Conservation (phyloP, 2,797 vertebrate species). For the Rallus crepitans region DNA sequence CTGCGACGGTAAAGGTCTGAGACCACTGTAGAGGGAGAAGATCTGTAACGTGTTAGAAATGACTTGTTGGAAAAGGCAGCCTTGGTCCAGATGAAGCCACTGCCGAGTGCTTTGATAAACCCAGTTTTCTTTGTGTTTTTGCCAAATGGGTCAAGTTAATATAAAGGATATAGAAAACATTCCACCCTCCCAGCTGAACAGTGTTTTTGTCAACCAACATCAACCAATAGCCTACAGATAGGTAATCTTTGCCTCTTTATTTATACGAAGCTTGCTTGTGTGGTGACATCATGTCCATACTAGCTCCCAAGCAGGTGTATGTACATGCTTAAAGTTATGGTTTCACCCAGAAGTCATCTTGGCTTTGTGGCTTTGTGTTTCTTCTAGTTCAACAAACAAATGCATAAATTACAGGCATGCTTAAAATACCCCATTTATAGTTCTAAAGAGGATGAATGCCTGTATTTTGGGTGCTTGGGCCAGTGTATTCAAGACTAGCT, state of each 20-base stretch:
- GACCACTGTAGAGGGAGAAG: background rate
- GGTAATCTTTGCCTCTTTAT: background rate
- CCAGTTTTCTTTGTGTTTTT: background rate
- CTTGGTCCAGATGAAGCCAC: background rate
- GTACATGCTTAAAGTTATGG: background rate
- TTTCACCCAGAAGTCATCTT: background rate
- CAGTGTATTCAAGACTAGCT: background rate
- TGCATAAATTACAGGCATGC: background rate
- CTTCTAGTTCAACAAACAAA: slow-evolving; percentile 11
- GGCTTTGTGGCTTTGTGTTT: background rate
- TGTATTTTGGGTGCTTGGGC: background rate
- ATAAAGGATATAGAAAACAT: background rate
- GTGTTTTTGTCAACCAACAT: background rate
- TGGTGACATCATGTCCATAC: background rate
- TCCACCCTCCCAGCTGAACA: background rate
- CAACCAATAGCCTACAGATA: background rate
- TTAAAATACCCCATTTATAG: slow-evolving; percentile 13
- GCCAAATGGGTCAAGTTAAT: background rate
- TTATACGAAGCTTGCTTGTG: background rate
- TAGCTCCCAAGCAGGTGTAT: background rate
- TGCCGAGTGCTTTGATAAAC: background rate
- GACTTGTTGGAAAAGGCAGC: background rate
- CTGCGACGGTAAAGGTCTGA: background rate
- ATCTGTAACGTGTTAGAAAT: background rate
- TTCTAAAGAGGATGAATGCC: background rate